Base-by-base conservation (phyloP, 2,797 vertebrate genomes). In the Peromyscus nudipes region DNA sequence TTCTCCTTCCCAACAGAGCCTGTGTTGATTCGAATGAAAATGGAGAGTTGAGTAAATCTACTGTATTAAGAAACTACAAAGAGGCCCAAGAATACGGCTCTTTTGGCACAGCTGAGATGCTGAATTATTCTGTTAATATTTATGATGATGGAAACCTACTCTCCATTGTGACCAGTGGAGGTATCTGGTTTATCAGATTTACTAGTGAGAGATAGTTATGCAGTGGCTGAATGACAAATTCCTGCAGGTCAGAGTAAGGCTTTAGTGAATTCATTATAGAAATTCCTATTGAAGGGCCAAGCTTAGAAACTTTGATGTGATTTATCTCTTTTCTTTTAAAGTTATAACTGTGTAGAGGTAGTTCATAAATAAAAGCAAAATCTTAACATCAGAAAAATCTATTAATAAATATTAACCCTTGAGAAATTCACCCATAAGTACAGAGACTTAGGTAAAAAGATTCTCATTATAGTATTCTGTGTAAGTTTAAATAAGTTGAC, bases 91-190 rank as follows among this genome's bases (percentile, higher is more conserved):
- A 99, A 95, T 99, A 99, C 31, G 99, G 99, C 88, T 99, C 99
- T 4, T 99, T 99, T 94, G 99, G 99, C 97, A 99, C 99, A 71
- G 99, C 99, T 1, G 99, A 99, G 98, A 99, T 99, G 99, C 98
- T 99, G 25, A 99, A 99, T 98, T 99, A 99, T 97, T 99, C 99
- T 1, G 97, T 99, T 19, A 99, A 99, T 96, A 99, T 99, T 97
- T 99, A 99, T 52, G 99, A 99, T 77, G 99, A 99, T 67, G 99
- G 99, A 87, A 99, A 99, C 98, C 99, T 99, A 4, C 99, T 99
- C 95, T 99, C 99, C 93, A 99, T 99, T 76, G 99, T 99, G 98
- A 99, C 99, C 95, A 99, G 99, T 96, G 99, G 99, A 99, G 99
- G 99, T 99, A 98, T 96, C 60, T 91, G 12, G 75, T 87, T 95